phyloP scores from a whole-genome alignment of 2,797 vertebrate genomes.

The Notamacropus eugenii region DNA sequence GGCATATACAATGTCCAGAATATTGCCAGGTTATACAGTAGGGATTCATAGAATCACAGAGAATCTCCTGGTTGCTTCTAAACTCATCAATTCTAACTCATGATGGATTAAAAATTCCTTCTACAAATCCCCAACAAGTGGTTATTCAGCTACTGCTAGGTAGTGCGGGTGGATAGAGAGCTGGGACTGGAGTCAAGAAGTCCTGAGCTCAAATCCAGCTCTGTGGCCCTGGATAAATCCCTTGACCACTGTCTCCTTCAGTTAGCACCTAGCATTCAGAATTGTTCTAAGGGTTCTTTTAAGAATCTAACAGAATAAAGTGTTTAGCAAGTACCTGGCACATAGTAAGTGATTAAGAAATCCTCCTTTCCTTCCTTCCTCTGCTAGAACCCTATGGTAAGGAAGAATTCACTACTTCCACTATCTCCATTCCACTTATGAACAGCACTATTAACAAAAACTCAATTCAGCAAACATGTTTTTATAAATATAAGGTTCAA shows the following conservation, averaged over 20 bases:
- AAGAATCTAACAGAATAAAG: not conserved
- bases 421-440: not conserved
- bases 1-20: not conserved
- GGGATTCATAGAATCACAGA: not conserved
- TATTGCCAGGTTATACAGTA: not conserved
- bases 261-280: not conserved
- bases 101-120: not conserved
- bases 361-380: not conserved
- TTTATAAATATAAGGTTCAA: not conserved
- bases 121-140: not conserved
- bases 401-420: not conserved
- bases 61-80: not conserved
- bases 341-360: not conserved
- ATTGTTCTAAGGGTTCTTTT: not conserved
- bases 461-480: not conserved
- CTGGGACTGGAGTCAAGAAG: not conserved
- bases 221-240: not conserved
- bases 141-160: not conserved
- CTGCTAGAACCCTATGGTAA: not conserved
- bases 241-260: not conserved
- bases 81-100: not conserved
- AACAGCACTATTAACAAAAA: not conserved
- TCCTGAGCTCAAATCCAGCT: not conserved
- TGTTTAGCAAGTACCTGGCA: not conserved
- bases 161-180: not conserved